phyloP scores from a whole-genome alignment of 2,797 vertebrate species.

The Otolemur crassicaudatus region DNA sequence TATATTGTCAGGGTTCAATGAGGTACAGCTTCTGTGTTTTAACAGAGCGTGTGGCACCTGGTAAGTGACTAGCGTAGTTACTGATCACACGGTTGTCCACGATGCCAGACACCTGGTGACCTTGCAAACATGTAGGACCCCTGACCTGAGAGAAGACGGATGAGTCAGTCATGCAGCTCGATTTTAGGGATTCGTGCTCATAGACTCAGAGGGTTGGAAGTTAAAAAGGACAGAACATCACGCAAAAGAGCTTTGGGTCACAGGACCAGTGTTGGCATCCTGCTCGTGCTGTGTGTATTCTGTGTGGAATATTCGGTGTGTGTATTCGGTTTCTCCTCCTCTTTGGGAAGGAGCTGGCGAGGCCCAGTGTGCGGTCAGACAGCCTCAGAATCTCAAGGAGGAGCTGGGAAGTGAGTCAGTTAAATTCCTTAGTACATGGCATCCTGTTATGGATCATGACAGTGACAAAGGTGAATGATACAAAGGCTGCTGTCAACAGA shows the following conservation, averaged over 20 bases:
- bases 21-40: too few species aligned
- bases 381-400: background rate
- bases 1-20: background rate
- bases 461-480: background rate
- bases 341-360: background rate
- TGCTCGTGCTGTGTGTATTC: background rate
- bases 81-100: background rate
- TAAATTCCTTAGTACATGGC: background rate
- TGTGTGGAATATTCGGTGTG: background rate
- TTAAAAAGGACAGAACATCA: background rate
- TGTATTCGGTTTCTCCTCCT: background rate
- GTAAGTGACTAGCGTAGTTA: background rate
- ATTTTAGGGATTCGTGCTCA: background rate
- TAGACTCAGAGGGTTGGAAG: background rate
- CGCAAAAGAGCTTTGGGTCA: background rate
- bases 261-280: background rate
- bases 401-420: background rate
- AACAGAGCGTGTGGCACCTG: background rate
- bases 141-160: background rate
- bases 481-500: background rate
- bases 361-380: background rate
- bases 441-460: background rate
- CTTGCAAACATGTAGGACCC: background rate
- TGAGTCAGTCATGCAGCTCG: background rate
- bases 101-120: background rate